Base-by-base conservation (phyloP, 2,797 vertebrate species). In the Paguma larvata region DNA sequence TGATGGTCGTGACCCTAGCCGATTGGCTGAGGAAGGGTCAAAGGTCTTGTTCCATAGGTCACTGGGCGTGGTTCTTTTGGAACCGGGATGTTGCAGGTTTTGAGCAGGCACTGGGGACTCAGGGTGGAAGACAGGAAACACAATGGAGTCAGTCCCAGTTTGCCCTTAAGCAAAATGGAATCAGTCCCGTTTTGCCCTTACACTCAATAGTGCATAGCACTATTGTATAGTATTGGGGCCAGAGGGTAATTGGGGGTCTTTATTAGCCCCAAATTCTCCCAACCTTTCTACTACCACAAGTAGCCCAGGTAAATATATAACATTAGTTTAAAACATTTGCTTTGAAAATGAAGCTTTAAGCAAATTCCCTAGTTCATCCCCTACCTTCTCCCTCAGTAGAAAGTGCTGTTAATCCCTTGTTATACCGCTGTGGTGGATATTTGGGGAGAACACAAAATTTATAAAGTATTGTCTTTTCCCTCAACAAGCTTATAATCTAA, bases 291-390 rank as follows among this genome's bases (percentile, higher is more conserved):
- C 25, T 0, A 44, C 6, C 14, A n/a, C 32, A 85, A 87, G 7
- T 79, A 14, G 2, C 6, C 25, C 10, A 51, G 67, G 34, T 72
- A 79, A 95, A 82, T 32, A 59, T 38, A 32, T 53, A 30, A 27
- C 80, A 18, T 84, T 72, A 80, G 18, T 48, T 68, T 63, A 77
- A 95, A 83, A 62, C 3, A 4, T 56, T 90, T 78, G 8, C 62
- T 90, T 68, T 89, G 53, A 53, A 84, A 84, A 91, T 32, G 78
- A 95, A 59, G n/a, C 16, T 94, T 89, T n/a, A 16, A 62, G 68
- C n/a, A 75, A 70, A 90, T 68, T 21, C 12, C 11, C 3, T 73
- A 2, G 8, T 48, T 67, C 16, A 10, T 11, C 7, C 9, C 9
- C 2, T 56, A 7, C n/a, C 38, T 84, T 38, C 8, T 0, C 6